Evolutionary conservation across 2,797 vertebrate genomes (phyloP).

Genomic region (Halcyon leucocephala): DNA sequence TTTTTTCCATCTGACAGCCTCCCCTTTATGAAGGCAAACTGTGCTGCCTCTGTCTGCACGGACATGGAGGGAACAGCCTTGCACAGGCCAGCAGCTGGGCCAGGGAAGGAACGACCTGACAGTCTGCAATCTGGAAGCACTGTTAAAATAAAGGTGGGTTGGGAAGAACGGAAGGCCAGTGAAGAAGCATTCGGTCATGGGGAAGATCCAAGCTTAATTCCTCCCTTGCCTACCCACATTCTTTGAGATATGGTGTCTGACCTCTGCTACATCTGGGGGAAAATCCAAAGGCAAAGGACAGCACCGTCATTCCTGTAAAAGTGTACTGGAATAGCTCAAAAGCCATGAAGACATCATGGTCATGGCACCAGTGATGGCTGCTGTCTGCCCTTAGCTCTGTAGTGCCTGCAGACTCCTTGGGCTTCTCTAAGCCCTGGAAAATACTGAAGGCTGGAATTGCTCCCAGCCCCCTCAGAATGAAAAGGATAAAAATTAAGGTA

Average conservation of each 20-base stretch:
- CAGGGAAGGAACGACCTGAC: not conserved
- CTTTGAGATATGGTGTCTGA: not conserved
- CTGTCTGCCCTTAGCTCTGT: not conserved
- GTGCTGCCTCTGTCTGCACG: not conserved
- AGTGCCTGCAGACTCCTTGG: not conserved
- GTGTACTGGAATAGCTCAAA: not conserved
- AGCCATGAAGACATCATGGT: not conserved
- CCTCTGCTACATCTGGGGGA: not conserved
- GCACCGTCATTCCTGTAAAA: not conserved
- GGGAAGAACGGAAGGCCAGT: not conserved
- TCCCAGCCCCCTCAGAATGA: not conserved
- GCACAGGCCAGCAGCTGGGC: not conserved
- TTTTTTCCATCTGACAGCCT: not conserved
- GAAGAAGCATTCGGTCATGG: not conserved
- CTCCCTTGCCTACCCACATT: not conserved
- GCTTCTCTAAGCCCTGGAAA: not conserved
- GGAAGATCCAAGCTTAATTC: not conserved
- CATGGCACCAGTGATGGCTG: not conserved
- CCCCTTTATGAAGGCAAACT: rapidly evolving
- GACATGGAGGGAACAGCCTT: not conserved
- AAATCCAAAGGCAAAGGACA: not conserved
- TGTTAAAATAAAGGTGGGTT: not conserved
- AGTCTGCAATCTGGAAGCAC: not conserved
- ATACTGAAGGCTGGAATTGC: not conserved
- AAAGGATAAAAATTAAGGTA: not conserved